Evolutionary conservation across 1,140 invertebrate genomes (phyloP), one percentile per base, ranked within the genome.

Genomic region (Tetramorium simillimum): DNA sequence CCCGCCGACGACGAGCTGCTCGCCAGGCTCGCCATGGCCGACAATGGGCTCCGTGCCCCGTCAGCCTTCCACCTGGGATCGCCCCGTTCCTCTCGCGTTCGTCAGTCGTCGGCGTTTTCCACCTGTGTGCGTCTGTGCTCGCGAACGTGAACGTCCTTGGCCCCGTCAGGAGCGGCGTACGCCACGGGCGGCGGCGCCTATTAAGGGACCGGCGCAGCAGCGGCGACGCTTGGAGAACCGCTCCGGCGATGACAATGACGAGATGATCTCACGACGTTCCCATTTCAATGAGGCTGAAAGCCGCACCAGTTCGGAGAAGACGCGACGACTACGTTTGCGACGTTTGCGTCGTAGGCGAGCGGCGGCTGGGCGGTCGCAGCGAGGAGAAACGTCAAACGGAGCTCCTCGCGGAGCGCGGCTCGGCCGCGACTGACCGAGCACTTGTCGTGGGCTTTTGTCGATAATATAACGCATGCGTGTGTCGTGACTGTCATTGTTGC

Each of bases 1-100:
- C 95, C 95, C 12, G 96, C 95, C 4, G 92, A 85, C 51, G 94
- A 94, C 46, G 94, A 94, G 86, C 93, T 92, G 69, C 93, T 89
- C 63, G 95, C 92, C 18, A 93, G 81, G 76, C 90, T 93, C 0
- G 93, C 93, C 93, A 95, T 95, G 80, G 62, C 33, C 62, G 24
- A 62, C 69, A 28, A 65, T 49, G n/a, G 37, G 40, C 51, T 60
- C 12, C 28, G 18, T 24, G n/a, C 53, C 14, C 21, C 37, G 18
- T 21, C 37, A 69, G 12, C 7, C 21, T 69, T 40, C 21, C 12
- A 12, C 49, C 40, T 37, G 28, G 37, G n/a, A 28, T 56, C 82
- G 69, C 10, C 46, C 60, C 28, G 63, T 80, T 56, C 18, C 14
- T 40, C 21, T 78, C 49, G 21, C 49, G n/a, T n/a, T 86, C 40